Evolutionary conservation across 2,797 vertebrate genomes (phyloP), one percentile per base, ranked within the genome.

Genomic region (Sebastes miniatus): DNA sequence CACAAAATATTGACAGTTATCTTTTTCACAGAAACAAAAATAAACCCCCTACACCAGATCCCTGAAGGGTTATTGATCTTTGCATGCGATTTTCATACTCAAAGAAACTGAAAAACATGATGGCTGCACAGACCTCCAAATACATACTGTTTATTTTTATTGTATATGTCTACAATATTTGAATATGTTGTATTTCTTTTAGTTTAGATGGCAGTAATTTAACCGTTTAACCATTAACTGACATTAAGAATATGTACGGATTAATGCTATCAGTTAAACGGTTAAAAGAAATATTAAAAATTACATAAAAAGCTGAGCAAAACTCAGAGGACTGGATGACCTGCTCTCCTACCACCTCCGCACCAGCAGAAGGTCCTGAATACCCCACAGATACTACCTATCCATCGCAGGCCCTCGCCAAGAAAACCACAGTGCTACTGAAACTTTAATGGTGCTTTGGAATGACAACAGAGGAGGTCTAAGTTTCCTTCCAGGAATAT

Each of bases 381-480:
- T 73, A 73, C n/a, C 43, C 31, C 22, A 58, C 69, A 74, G 63
- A 79, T n/a, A 31, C 43, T 52, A 73, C 63, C 43, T 47, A 71
- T 66, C 73, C 24, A 77, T 66, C 6, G 25, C 29, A 54, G 69
- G 66, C 22, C 58, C 54, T 54, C 1, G 11, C 71, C 78, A 74
- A 43, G 66, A 69, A 71, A 77, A 83, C 75, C 73, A 69, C 71
- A 79, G 29, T 18, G 27, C 69, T 56, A 4, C 29, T 84, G 32
- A 88, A 87, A 85, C 27, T 77, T 73, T 81, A 71, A 59, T 73
- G 50, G 14, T 73, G 54, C 66, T 80, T 56, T 72, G 66, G 70
- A 72, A 71, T 59, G 73, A 74, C 31, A 29, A 52, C 10, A 43
- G 70, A 61, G 34, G 43, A n/a, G 69, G 58, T 72, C 69, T 61